phyloP scores from a whole-genome alignment of 2,888 invertebrate genomes.

The Thymelicus lineola region DNA sequence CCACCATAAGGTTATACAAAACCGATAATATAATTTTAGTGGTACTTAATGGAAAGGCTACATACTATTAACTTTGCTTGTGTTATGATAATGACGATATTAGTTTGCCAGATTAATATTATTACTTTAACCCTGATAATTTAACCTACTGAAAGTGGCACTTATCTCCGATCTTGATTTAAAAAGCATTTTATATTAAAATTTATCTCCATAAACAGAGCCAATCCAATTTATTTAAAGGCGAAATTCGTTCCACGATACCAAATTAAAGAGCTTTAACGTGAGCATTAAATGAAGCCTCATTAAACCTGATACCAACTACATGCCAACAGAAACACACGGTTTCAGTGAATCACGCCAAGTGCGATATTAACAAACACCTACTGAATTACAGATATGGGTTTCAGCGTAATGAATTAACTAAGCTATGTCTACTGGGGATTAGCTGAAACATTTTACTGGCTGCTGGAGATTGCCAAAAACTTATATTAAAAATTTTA shows the following conservation, averaged over 20 bases:
- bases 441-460: too few species aligned
- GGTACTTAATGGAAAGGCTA: too few species aligned
- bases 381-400: slow-evolving; percentile 4
- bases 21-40: too few species aligned
- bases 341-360: slow-evolving; percentile 23
- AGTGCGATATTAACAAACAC: slow-evolving; percentile 13
- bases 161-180: too few species aligned
- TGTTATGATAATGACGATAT: too few species aligned
- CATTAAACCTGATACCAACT: slow-evolving; percentile 25
- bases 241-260: slow-evolving; percentile 16
- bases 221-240: slow-evolving; percentile 1
- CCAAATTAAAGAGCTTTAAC: slow-evolving; percentile 22
- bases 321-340: slow-evolving; percentile 11
- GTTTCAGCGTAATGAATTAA: background rate
- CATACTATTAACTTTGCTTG: too few species aligned
- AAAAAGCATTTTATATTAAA: background rate
- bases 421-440: background rate
- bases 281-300: slow-evolving; percentile 34
- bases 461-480: too few species aligned
- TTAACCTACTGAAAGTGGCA: too few species aligned
- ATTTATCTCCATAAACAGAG: background rate
- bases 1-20: too few species aligned
- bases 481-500: too few species aligned
- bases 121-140: too few species aligned
- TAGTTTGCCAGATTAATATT: too few species aligned